A percentile compares a stretch with the other conserved stretches of the same genome.
phyloP scores from a whole-genome alignment of 2,113 vertebrate species.

The Daboia siamensis region DNA sequence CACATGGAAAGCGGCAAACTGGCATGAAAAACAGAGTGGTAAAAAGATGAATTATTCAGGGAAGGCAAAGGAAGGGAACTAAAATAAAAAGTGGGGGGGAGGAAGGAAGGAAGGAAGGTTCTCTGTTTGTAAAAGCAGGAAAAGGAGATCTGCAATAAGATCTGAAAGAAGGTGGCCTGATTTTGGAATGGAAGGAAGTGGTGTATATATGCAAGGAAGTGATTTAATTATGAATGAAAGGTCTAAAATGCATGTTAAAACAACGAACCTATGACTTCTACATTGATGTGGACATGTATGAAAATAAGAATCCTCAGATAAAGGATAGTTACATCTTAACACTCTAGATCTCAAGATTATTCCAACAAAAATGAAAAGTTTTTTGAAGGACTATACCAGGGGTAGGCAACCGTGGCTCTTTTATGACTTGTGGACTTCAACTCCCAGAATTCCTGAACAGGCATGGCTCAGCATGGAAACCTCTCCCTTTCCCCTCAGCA shows the following conservation, averaged over 20 bases:
- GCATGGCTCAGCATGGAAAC: too few relatives aligned
- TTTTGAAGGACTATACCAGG: background rate
- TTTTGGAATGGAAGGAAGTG: background rate
- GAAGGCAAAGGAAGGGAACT: background rate
- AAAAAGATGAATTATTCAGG: background rate
- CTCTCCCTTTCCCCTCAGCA: too few relatives aligned
- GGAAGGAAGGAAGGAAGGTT: background rate
- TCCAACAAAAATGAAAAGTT: background rate
- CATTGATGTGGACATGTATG: background rate
- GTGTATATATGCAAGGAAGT: background rate
- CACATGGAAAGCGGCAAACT: background rate
- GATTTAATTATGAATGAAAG: background rate
- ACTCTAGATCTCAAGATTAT: background rate
- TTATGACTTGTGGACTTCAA: too few relatives aligned
- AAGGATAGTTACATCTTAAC: background rate
- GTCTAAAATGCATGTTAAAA: background rate
- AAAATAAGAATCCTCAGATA: background rate
- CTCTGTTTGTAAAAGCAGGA: background rate
- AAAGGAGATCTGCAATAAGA: background rate
- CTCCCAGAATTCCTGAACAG: too few relatives aligned
- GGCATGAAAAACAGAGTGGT: background rate
- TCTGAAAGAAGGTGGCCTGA: background rate
- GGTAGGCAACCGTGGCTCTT: too few relatives aligned
- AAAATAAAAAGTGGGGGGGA: background rate
- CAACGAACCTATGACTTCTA: background rate